These are phyloP conservation scores for Drosophila fungiperda DNA, from an alignment of 2,888 invertebrate genomes.

Conservation along the genomic window DNA sequence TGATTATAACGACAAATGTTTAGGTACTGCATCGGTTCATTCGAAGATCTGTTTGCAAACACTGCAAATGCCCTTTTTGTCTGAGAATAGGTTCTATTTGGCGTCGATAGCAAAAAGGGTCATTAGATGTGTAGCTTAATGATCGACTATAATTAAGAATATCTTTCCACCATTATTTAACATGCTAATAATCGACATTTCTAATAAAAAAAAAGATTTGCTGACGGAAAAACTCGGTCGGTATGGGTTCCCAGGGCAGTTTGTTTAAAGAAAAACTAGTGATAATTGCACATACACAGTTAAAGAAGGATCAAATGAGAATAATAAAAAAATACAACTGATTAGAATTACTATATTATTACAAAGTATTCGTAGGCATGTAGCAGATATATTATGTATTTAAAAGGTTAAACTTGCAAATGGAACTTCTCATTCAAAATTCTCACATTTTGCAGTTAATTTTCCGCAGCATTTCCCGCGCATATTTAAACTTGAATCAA, in stretches of 20 bases:
- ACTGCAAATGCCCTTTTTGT: constrained; percentile 23
- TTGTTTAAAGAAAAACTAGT: background rate
- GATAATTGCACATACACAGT: constrained; percentile 3
- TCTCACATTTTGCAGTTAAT: background rate
- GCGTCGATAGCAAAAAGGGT: constrained; percentile 3
- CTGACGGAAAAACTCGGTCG: constrained; percentile 4
- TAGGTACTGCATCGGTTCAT: background rate
- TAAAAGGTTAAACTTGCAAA: background rate
- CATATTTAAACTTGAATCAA: background rate
- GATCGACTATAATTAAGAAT: constrained; percentile 23
- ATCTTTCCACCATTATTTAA: constrained; percentile 11
- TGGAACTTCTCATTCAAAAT: too few relatives aligned
- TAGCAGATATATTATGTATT: background rate
- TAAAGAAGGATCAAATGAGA: background rate
- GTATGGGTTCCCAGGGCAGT: constrained; percentile 5
- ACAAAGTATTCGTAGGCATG: constrained; percentile 5
- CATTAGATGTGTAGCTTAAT: constrained; percentile 45
- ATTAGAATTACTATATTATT: background rate
- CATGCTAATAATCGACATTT: constrained; percentile 2
- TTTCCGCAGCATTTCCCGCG: background rate
- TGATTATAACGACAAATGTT: constrained; percentile 13
- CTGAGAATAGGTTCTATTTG: constrained; percentile 8
- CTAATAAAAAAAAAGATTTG: background rate
- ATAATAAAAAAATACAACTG: too few relatives aligned
- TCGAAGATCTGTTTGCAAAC: background rate